phyloP scores from a whole-genome alignment of 2,797 vertebrate species.

The Vultur gryphus region DNA sequence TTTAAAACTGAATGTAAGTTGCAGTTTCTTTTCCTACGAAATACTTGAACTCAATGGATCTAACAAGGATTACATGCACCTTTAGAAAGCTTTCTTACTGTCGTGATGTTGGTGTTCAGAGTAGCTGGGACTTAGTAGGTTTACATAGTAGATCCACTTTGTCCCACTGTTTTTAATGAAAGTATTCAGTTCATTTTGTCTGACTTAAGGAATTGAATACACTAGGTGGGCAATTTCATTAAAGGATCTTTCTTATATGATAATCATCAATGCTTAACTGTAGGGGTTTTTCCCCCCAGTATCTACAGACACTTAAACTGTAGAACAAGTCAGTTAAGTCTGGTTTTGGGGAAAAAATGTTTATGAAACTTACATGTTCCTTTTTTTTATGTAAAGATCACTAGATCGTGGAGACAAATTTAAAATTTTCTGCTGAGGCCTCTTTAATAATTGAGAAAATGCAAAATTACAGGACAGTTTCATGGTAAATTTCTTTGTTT shows the following conservation, averaged over 20 bases:
- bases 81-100: neutral
- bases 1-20: neutral
- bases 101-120: neutral
- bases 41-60: neutral
- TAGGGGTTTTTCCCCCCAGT: neutral
- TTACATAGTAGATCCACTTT: neutral
- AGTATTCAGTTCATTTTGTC: neutral
- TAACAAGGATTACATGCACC: neutral
- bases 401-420: rapidly evolving
- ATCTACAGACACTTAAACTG: neutral
- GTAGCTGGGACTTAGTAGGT: neutral
- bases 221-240: neutral
- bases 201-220: neutral
- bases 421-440: neutral
- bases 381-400: neutral
- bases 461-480: neutral
- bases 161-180: neutral
- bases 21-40: neutral
- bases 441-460: neutral
- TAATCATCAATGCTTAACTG: neutral
- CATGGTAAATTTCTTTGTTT: neutral
- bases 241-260: neutral
- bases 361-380: rapidly evolving
- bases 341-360: neutral
- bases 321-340: neutral